Conservation (phyloP, 30 jellyfish, hydroid and myxozoan species). For the Cassiopea andromeda region DNA sequence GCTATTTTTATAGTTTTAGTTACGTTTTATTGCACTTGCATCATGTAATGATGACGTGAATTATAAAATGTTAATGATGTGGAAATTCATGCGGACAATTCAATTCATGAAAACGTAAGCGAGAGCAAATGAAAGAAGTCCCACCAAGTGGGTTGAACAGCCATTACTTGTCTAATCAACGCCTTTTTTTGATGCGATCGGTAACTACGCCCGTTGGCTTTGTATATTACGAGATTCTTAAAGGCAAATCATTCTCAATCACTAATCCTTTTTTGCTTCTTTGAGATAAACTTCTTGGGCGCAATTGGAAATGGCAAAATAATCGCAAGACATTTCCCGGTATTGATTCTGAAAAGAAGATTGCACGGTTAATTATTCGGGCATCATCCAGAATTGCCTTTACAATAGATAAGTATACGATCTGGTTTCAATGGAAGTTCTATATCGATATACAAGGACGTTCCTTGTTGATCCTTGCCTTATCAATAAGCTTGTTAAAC, state of each 20-base stretch:
- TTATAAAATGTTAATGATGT: too few relatives aligned
- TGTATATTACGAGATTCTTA: not conserved
- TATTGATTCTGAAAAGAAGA: not conserved
- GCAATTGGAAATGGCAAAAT: not conserved
- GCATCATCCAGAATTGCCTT: not conserved
- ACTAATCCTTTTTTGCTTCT: not conserved
- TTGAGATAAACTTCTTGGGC: not conserved
- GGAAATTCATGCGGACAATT: too few relatives aligned
- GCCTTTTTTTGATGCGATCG: not conserved
- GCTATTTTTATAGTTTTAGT: too few relatives aligned
- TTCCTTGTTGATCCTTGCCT: not conserved
- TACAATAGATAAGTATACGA: not conserved
- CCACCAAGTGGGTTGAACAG: not conserved
- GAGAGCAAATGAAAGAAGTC: not conserved
- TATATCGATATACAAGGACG: not conserved
- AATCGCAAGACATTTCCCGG: not conserved
- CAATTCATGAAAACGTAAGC: too few relatives aligned
- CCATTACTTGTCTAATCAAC: not conserved
- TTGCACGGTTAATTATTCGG: not conserved
- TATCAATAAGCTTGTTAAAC: too few relatives aligned
- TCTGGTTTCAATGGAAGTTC: not conserved
- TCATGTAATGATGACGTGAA: too few relatives aligned
- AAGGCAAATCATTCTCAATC: not conserved
- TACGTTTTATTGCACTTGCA: too few relatives aligned
- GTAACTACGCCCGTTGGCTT: slow-evolving; percentile 1